These are phyloP conservation scores for Ginglymostoma cirratum DNA, from an alignment of 2,113 vertebrate genomes.

Conservation along the genomic window DNA sequence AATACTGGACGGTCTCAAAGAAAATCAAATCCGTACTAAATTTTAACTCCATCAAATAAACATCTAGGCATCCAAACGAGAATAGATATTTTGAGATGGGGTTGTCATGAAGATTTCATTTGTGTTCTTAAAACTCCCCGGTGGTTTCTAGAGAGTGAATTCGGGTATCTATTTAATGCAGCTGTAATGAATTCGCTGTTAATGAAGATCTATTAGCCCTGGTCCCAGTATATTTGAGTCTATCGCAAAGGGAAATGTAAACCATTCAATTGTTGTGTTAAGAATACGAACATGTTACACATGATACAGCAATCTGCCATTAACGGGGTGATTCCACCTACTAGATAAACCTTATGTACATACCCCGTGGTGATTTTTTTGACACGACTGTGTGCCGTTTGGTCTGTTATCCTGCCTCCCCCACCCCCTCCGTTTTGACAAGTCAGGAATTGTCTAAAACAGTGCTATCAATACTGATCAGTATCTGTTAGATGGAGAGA, in stretches of 20 bases:
- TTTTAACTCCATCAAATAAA: constrained; percentile 20
- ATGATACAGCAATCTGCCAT: neutral
- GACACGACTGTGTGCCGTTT: neutral
- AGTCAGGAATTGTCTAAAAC: neutral
- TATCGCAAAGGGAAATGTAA: neutral
- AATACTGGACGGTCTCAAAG: constrained; percentile 6
- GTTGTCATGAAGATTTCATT: neutral
- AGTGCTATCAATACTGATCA: constrained; percentile 22
- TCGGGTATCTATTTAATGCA: neutral
- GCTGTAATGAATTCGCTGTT: constrained; percentile 18
- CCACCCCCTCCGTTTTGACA: neutral
- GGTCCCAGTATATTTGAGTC: neutral
- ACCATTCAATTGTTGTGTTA: neutral
- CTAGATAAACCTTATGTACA: neutral
- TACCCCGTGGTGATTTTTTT: neutral
- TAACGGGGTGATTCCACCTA: neutral
- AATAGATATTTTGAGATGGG: neutral
- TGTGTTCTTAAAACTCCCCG: neutral
- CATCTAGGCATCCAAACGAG: neutral
- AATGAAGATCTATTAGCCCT: constrained; percentile 5
- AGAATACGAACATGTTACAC: neutral
- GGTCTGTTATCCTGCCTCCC: neutral
- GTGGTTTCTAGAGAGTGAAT: neutral
- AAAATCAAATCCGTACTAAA: constrained; percentile 13
- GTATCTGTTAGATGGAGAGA: neutral